Evolutionary conservation across 1,140 invertebrate genomes (phyloP).

Genomic region (Drosophila kepulauana): DNA sequence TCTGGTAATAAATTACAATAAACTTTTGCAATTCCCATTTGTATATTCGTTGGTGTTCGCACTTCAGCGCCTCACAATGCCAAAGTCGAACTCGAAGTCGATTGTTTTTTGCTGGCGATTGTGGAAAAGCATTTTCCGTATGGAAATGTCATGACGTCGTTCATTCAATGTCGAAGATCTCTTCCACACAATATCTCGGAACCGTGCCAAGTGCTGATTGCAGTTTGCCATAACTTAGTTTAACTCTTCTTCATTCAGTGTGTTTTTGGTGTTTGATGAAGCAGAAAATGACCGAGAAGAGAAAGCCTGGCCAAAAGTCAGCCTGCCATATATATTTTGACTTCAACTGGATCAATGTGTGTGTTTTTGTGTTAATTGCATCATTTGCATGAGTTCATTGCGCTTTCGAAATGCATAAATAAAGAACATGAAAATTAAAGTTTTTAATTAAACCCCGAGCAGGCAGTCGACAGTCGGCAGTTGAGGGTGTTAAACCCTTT

Average conservation of each 20-base stretch:
- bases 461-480: neutral
- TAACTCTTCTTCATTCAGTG: neutral
- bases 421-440: conserved; percentile 9
- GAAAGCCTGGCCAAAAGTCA: conserved; percentile 3
- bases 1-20: conserved; percentile 53
- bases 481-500: neutral
- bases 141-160: conserved; percentile 46
- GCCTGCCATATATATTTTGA: neutral
- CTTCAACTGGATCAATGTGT: conserved; percentile 31
- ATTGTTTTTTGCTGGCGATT: neutral
- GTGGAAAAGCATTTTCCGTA: conserved; percentile 26
- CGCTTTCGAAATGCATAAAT: conserved; percentile 2
- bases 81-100: conserved; percentile 33
- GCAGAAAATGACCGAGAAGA: conserved; percentile 20
- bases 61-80: conserved; percentile 52
- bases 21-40: conserved; percentile 56
- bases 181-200: conserved; percentile 6
- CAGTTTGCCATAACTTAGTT: conserved; percentile 10
- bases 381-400: conserved; percentile 25
- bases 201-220: conserved; percentile 32
- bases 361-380: conserved; percentile 46
- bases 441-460: conserved; percentile 27
- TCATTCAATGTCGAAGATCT: conserved; percentile 11
- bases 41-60: conserved; percentile 44
- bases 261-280: conserved; percentile 36